Percentiles rank a stretch among this genome's conserved stretches.
These are phyloP conservation scores for Diplazon laetatorius DNA, from an alignment of 2,888 invertebrate genomes.

Conservation along the genomic window DNA sequence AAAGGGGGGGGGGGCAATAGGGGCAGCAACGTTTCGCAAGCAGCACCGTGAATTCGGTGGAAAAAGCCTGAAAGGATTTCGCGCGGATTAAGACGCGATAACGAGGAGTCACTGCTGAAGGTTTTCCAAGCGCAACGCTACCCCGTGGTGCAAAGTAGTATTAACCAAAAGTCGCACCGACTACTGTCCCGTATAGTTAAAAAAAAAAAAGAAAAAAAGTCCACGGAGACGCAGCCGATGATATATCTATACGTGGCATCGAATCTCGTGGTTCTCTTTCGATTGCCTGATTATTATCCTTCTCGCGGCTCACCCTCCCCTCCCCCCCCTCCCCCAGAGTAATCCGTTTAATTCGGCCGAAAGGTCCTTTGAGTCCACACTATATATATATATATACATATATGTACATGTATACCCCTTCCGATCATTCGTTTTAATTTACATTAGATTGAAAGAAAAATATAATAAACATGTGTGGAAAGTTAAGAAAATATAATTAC, in stretches of 20 bases:
- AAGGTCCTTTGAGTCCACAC: conserved; percentile 42
- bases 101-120: conserved; percentile 70
- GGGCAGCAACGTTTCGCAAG: neutral
- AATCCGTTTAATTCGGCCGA: conserved; percentile 56
- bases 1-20: neutral
- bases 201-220: neutral
- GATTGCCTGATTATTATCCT: conserved; percentile 60
- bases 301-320: too few species aligned
- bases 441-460: neutral
- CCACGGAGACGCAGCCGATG: neutral
- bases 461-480: neutral
- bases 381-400: neutral
- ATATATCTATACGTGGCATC: conserved; percentile 1
- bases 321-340: conserved; percentile 40
- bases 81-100: conserved; percentile 77
- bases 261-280: conserved; percentile 7
- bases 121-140: neutral
- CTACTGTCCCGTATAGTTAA: too few species aligned
- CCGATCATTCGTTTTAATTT: conserved; percentile 21
- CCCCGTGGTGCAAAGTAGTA: conserved; percentile 16
- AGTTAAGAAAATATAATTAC: too few species aligned
- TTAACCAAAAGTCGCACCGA: neutral
- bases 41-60: conserved; percentile 67
- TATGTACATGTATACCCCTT: too few species aligned
- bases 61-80: conserved; percentile 76